Base-by-base conservation (phyloP, 2,888 invertebrate genomes). In the Panzeria rudis region DNA sequence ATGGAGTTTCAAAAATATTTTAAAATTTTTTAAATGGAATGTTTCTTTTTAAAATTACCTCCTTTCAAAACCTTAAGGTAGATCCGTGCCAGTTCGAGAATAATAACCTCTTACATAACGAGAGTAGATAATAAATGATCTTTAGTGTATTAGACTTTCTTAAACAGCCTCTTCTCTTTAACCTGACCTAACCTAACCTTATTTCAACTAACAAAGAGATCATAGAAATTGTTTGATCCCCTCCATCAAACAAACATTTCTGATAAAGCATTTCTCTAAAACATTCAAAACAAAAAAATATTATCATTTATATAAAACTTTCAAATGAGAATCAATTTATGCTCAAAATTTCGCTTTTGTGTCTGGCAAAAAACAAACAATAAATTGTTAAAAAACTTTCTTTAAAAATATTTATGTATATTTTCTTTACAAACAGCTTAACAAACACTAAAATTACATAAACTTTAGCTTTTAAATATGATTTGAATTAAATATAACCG, bases 401-500 rank as follows among this genome's bases (percentile, higher is more conserved):
- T 20, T 59, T 35, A 1, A 20, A 59, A 59, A 35, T 35, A 59
- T 59, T 17, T 35, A 17, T 20, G 4, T 4, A 20, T 59, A 35
- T 59, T 59, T 35, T 35, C 17, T 20, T 29, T 17, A 35, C 35
- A 59, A 59, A 35, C 32, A 35, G 13, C 6, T 59, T 35, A 9
- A 20, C 59, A 35, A 35, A 35, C 59, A 9, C 9, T 11, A 4
- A 44, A 29, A 41, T 76, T 76, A 66, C 23, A 56, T 76, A 66
- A 76, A 52, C 20, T 11, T n/a, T 7, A 15, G 17, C 29, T 15
- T 38, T 23, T 20, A 1, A 20, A 54, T 66, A 56, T 44, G 32
- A 56, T 66, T 44, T 54, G 44, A 54, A 76, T 54, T 20, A 50
- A 52, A 64, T 52, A 56, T 44, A n/a, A 25, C 29, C 13, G 25